Base-by-base conservation (phyloP, 1,140 invertebrate genomes). In the Drosophila parvula region DNA sequence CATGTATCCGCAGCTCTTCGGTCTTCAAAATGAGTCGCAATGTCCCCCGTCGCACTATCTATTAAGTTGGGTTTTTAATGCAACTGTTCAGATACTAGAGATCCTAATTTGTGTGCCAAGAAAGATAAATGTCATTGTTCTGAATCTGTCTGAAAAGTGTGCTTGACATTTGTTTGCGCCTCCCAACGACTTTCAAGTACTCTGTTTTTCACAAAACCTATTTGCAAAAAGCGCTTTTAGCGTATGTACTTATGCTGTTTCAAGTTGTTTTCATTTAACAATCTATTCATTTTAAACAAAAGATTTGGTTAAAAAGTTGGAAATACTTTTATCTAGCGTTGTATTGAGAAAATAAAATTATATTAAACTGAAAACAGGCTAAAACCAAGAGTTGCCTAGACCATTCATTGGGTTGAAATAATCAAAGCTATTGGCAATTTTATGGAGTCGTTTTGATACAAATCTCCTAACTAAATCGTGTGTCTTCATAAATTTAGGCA, bases 51-150 rank as follows among this genome's bases (percentile, higher is more conserved):
- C 36, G 32, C 12, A 32, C 38, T 34, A 22, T 7, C 32, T n/a
- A 18, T 27, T 16, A 32, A 62, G 45, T n/a, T 3, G 36, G 28
- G 22, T 2, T 41, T 44, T 56, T 27, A 22, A 40, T 53, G 18
- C 10, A 38, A 9, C 30, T 22, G 18, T 30, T 51, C 50, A 8
- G 6, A 9, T 36, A 14, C 34, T 36, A 55, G 18, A 55, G 34
- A 38, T 55, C 12, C 51, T n/a, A 55, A 55, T 38, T 53, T 55
- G 34, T 55, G 38, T 55, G 51, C 12, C 51, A 1, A n/a, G 18
- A n/a, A n/a, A 55, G 51, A 38, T 55, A 55, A 34, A 55, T 38
- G 51, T 38, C 36, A 27, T 38, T 55, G 51, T 55, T 55, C 51
- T 38, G 36, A 38, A 55, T 55, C 18, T 38, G 34, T n/a, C 51